Evolutionary conservation across 2,113 vertebrate genomes (phyloP).

Genomic region (Vulpes lagopus): DNA sequence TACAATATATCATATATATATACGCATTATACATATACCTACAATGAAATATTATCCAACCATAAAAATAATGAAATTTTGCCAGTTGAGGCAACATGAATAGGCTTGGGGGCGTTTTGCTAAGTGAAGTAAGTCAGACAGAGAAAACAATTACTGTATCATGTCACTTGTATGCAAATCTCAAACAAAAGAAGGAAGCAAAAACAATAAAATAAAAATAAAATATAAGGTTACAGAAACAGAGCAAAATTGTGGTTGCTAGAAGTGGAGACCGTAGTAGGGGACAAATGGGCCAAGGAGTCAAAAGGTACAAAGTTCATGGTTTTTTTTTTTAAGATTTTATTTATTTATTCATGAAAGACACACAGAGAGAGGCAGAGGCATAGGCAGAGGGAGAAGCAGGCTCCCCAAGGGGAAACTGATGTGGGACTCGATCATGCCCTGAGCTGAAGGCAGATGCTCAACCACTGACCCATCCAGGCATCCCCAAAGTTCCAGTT

Average conservation of each 20-base stretch:
- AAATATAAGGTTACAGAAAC: neutral
- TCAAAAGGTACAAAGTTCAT: neutral
- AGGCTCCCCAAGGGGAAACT: too few relatives aligned
- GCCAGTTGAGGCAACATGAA: neutral
- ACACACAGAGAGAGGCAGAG: too few relatives aligned
- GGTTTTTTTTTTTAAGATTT: too few relatives aligned
- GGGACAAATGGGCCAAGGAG: neutral
- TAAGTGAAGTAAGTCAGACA: neutral
- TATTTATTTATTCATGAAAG: too few relatives aligned
- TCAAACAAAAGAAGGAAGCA: neutral
- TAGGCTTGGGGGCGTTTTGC: neutral
- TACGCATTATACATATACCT: neutral
- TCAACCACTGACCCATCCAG: too few relatives aligned
- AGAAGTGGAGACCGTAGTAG: neutral
- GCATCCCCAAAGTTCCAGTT: neutral
- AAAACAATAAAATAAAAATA: neutral
- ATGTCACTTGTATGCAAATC: neutral
- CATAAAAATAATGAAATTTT: neutral
- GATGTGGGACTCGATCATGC: too few relatives aligned
- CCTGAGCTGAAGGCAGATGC: too few relatives aligned
- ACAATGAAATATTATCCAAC: neutral
- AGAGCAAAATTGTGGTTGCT: neutral
- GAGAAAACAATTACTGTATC: neutral
- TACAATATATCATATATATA: neutral
- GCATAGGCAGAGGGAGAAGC: too few relatives aligned